Evolutionary conservation across 92 coral and sea anemone species (phyloP).

Genomic region (Zoanthus gigantus): DNA sequence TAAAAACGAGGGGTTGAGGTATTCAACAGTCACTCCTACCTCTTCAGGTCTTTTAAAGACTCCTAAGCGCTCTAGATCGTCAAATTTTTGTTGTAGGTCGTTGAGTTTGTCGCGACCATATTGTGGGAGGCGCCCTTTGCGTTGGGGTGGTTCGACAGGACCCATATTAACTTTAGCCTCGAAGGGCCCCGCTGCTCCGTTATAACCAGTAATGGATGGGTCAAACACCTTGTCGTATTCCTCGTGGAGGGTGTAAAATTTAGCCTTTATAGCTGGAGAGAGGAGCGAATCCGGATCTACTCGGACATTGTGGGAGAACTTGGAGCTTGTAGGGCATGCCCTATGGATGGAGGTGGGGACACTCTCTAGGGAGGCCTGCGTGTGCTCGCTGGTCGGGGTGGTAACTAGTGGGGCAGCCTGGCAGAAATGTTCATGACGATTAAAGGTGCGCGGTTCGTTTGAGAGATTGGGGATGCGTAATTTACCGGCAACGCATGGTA

Average conservation of each 20-base stretch:
- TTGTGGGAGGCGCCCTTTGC: no score
- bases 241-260: background rate
- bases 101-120: no score
- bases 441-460: constrained; percentile 19
- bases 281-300: background rate
- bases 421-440: no score
- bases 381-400: background rate
- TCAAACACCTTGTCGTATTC: no score
- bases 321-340: constrained; percentile 30
- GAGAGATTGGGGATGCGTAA: constrained; percentile 28
- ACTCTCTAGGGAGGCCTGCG: background rate
- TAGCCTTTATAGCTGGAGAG: constrained; percentile 1
- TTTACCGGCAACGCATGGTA: no score
- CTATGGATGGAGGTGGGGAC: constrained; percentile 17
- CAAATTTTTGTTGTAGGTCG: no score
- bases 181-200: constrained; percentile 50
- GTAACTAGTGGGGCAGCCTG: constrained; percentile 26
- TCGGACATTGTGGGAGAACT: constrained; percentile 10
- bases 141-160: no score
- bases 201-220: constrained; percentile 37
- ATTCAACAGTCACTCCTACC: no score
- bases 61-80: no score
- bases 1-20: no score
- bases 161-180: no score
- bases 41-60: no score